These are phyloP conservation scores for Lanius collurio DNA, from an alignment of 2,113 vertebrate genomes.

Conservation along the genomic window DNA sequence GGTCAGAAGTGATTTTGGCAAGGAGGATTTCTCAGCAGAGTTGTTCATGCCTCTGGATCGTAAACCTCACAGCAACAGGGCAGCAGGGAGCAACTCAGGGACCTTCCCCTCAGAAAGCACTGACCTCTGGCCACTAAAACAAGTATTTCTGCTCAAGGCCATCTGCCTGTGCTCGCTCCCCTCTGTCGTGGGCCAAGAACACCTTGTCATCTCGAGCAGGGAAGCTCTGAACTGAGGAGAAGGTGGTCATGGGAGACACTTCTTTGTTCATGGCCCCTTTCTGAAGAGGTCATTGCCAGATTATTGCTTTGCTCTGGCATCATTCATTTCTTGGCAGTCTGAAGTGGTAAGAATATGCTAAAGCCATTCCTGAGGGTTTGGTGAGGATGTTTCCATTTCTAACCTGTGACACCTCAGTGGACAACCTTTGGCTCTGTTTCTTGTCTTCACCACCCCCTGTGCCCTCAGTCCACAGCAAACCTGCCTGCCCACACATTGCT, in stretches of 20 bases:
- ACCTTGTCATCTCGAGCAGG: not conserved
- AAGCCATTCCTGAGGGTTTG: not conserved
- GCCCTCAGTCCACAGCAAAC: not conserved
- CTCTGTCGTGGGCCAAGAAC: not conserved
- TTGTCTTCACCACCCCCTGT: not conserved
- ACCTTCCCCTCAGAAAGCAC: not conserved
- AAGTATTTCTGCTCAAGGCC: not conserved
- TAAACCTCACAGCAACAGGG: not conserved
- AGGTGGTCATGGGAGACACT: not conserved
- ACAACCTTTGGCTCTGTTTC: not conserved
- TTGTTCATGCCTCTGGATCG: not conserved
- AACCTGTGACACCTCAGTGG: not conserved
- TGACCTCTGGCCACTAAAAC: not conserved
- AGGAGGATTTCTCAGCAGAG: not conserved
- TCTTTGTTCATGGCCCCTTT: not conserved
- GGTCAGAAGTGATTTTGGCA: not conserved
- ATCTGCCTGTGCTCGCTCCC: not conserved
- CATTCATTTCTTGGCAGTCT: not conserved
- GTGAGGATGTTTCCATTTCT: not conserved
- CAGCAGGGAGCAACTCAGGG: not conserved
- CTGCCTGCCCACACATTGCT: rapidly evolving
- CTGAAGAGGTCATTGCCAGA: not conserved
- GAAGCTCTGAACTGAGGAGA: not conserved
- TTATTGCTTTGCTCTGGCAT: not conserved
- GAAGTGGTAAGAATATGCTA: not conserved